phyloP scores from a whole-genome alignment of 1,140 invertebrate genomes.

The Meloidogyne exigua region DNA sequence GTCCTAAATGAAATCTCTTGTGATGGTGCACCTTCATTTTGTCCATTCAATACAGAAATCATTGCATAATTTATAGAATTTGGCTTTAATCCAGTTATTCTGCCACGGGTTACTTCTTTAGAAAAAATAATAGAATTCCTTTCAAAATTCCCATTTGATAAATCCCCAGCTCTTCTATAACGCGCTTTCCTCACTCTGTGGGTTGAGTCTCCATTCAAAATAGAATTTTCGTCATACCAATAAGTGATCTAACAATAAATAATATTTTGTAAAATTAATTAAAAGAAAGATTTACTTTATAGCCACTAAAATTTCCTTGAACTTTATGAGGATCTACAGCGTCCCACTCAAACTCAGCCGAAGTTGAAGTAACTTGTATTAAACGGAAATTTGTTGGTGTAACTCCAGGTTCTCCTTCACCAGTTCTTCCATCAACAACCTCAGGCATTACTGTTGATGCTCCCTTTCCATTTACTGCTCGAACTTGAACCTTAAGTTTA shows the following conservation, averaged over 20 bases:
- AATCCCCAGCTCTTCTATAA: not conserved
- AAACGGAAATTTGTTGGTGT: constrained; percentile 53
- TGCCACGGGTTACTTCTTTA: constrained; percentile 71
- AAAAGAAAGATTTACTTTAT: constrained; percentile 70
- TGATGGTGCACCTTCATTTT: constrained; percentile 83
- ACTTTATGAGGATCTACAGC: constrained; percentile 55
- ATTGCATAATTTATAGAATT: constrained; percentile 83
- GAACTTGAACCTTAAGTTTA: constrained; percentile 38
- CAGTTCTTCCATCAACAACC: constrained; percentile 76
- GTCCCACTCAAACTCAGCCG: constrained; percentile 59
- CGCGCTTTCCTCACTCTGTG: not conserved
- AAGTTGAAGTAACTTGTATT: constrained; percentile 43
- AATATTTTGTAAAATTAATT: not conserved
- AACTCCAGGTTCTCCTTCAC: constrained; percentile 57
- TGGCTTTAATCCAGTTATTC: constrained; percentile 83
- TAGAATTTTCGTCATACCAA: constrained; percentile 55
- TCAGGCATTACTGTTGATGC: constrained; percentile 78
- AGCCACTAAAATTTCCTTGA: constrained; percentile 85
- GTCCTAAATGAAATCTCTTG: constrained; percentile 80
- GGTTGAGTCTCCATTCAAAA: not conserved
- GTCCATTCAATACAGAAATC: constrained; percentile 79
- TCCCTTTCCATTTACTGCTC: constrained; percentile 83
- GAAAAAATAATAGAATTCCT: constrained; percentile 31
- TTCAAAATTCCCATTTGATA: constrained; percentile 23
- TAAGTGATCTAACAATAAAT: constrained; percentile 43